Base-by-base conservation (phyloP, 2,888 invertebrate genomes). In the Macrosiphum euphorbiae region DNA sequence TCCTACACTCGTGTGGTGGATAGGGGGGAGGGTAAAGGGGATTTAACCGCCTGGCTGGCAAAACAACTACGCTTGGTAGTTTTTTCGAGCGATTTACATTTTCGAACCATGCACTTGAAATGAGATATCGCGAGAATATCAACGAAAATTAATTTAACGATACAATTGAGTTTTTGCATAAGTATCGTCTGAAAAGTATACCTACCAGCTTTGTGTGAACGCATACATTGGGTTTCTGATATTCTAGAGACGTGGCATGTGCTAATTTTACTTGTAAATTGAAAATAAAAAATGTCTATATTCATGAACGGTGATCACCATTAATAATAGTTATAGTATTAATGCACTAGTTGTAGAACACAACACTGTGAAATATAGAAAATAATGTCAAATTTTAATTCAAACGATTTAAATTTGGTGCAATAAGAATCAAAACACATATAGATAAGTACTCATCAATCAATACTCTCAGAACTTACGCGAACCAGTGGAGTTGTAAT, bases 131-230 rank as follows among this genome's bases (percentile, higher is more conserved):
- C 24, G 11, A 67, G 52, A 88, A 88, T 88, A 78, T 88, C 58
- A 89, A 84, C 26, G 67, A 93, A 89, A 92, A 92, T 88, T 88
- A 92, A 92, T 92, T 88, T 78, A n/a, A 88, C 55, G n/a, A 88
- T 47, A 88, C 78, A 88, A 87, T 87, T 88, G 52, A 28, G 41
- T 88, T 88, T 88, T 44, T 88, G n/a, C 41, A 5, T 13, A 16
- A 26, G 20, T 89, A 58, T 41, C 11, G 5, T 10, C 7, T 50
- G 78, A 28, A 58, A 47, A 41, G 5, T 20, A 11, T 13, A 24
- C n/a, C 20, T 13, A 24, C 24, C 20, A 4, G 8, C 20, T 78
- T 78, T 78, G 3, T 61, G 52, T 26, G 2, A 5, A 87, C 28
- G 13, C 16, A 50, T 52, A 44, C 13, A 35, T 24, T 35, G 11